phyloP scores from a whole-genome alignment of 2,888 invertebrate genomes.

The Tachina fera region DNA sequence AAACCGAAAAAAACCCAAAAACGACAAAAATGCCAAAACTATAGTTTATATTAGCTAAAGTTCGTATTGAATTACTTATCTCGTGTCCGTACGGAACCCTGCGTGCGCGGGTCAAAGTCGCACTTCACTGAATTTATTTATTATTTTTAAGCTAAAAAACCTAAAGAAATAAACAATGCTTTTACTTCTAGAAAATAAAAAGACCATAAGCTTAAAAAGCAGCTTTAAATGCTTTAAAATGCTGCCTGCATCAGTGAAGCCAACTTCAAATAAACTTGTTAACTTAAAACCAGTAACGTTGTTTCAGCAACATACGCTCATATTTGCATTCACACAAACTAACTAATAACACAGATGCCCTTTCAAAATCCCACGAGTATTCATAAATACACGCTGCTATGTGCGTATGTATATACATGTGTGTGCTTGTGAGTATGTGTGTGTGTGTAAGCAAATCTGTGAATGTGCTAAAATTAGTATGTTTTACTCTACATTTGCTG shows the following conservation, averaged over 20 bases:
- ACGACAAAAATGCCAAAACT: no score
- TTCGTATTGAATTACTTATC: no score
- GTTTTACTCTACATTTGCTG: constrained; percentile 20
- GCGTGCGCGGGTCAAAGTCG: no score
- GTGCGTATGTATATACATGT: background rate
- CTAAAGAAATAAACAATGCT: no score
- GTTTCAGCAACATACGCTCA: background rate
- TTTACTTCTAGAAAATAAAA: no score
- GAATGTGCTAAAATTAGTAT: constrained; percentile 30
- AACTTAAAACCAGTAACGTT: background rate
- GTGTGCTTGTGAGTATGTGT: background rate
- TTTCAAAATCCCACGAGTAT: background rate
- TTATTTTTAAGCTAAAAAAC: no score
- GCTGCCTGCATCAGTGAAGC: background rate
- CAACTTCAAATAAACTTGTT: background rate
- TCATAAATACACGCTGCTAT: background rate
- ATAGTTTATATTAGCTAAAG: no score
- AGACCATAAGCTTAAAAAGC: background rate
- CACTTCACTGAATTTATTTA: no score
- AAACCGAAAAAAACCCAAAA: no score
- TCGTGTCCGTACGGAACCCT: no score
- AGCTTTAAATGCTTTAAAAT: constrained; percentile 25
- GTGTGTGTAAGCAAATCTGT: constrained; percentile 11
- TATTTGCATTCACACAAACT: background rate
- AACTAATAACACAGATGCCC: background rate